phyloP scores from a whole-genome alignment of 1,140 invertebrate species.

The Gonatopus flavifemur region DNA sequence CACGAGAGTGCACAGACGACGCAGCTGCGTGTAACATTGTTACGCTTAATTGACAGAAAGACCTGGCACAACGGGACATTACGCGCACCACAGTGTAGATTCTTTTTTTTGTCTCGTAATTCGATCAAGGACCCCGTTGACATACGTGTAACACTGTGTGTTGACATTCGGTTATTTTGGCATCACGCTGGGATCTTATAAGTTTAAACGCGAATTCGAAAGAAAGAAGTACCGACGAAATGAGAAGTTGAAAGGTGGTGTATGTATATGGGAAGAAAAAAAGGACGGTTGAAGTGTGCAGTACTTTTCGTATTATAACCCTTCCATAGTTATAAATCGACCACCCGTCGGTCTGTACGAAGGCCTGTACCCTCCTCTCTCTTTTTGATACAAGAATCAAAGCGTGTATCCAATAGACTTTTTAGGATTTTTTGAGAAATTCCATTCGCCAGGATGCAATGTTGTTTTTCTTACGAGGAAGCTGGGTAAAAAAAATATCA shows the following conservation, averaged over 20 bases:
- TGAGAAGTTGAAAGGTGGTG: neutral
- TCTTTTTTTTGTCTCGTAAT: conserved; percentile 34
- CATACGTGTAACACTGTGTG: conserved; percentile 39
- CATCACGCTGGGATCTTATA: conserved; percentile 42
- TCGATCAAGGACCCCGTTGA: conserved; percentile 50
- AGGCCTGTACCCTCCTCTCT: no score
- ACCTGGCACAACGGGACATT: conserved; percentile 33
- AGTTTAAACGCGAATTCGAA: conserved; percentile 12
- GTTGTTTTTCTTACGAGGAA: no score
- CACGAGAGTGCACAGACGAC: neutral
- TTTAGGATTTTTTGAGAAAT: no score
- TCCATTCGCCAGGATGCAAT: no score
- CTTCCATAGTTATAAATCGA: no score
- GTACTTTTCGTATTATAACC: conserved; percentile 6
- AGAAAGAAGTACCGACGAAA: conserved; percentile 3
- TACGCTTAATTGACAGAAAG: conserved; percentile 36
- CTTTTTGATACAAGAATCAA: no score
- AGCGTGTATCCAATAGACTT: no score
- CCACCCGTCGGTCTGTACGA: no score
- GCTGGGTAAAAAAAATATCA: no score
- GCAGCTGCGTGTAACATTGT: conserved; percentile 26
- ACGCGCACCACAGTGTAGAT: conserved; percentile 11
- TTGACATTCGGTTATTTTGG: conserved; percentile 53
- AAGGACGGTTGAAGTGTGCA: neutral
- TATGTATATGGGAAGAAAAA: no score